phyloP scores from a whole-genome alignment of 2,113 vertebrate species.

The Porphyrio hochstetteri region DNA sequence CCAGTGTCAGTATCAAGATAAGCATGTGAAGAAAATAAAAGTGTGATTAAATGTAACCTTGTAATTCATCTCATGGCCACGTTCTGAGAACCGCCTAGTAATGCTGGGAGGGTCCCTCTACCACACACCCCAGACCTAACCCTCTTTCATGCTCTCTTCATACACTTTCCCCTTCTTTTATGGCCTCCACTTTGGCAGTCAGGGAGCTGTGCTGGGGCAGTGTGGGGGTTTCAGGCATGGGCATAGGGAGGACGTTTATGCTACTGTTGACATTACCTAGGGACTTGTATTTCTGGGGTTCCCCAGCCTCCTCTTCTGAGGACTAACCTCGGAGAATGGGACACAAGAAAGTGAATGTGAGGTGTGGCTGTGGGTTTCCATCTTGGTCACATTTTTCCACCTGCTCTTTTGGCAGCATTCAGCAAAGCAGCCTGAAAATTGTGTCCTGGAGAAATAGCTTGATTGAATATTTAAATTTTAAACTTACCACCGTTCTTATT shows the following conservation, averaged over 20 bases:
- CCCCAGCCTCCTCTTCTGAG: not conserved
- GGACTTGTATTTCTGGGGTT: not conserved
- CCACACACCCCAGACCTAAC: not conserved
- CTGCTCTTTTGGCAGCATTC: not conserved
- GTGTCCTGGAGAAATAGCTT: not conserved
- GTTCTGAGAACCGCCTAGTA: not conserved
- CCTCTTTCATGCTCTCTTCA: not conserved
- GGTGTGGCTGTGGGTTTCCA: not conserved
- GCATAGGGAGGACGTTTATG: not conserved
- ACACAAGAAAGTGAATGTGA: not conserved
- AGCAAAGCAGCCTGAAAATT: not conserved
- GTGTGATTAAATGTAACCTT: not conserved
- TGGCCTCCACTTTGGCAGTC: not conserved
- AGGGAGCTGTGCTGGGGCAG: not conserved
- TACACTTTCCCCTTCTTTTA: fast-evolving
- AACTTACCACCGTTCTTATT: not conserved
- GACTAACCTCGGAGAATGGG: not conserved
- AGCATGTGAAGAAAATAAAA: not conserved
- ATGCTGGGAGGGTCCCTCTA: not conserved
- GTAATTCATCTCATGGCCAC: not conserved
- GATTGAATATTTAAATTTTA: not conserved
- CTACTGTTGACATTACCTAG: not conserved
- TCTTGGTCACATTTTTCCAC: fast-evolving
- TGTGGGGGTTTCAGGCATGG: not conserved
- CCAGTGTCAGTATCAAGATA: not conserved